Percentiles rank a stretch among this genome's conserved stretches.
phyloP scores from a whole-genome alignment of 30 jellyfish, hydroid and myxozoan species.

The Hydra vulgaris region DNA sequence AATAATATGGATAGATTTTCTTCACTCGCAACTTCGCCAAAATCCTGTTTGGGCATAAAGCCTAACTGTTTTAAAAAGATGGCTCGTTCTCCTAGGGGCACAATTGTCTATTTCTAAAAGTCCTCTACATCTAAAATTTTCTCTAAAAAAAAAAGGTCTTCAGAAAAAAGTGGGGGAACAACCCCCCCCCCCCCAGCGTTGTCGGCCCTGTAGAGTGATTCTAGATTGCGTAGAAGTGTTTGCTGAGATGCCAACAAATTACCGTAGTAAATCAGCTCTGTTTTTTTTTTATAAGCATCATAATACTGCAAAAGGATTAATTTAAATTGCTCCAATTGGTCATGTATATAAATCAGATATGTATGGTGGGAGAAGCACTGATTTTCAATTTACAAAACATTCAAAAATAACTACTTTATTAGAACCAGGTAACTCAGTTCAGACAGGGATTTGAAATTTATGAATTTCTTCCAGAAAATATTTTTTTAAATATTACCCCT shows the following conservation, averaged over 20 bases:
- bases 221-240: slow-evolving; percentile 53
- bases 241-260: slow-evolving; percentile 43
- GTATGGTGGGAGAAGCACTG: slow-evolving; percentile 76
- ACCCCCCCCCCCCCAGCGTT: too few species aligned
- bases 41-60: too few species aligned
- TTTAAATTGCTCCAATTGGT: slow-evolving; percentile 55
- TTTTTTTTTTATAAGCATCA: slow-evolving; percentile 68
- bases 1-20: too few species aligned
- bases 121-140: too few species aligned
- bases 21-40: too few species aligned
- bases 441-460: background rate
- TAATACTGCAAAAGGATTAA: slow-evolving; percentile 36
- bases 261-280: slow-evolving; percentile 14
- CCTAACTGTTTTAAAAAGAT: slow-evolving; percentile 40
- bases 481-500: too few species aligned
- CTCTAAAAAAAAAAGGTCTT: too few species aligned
- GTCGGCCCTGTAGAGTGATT: too few species aligned
- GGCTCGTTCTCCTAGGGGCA: slow-evolving; percentile 34
- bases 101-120: too few species aligned
- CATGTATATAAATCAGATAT: slow-evolving; percentile 40
- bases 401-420: background rate
- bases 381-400: too few species aligned
- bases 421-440: background rate
- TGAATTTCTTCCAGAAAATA: background rate
- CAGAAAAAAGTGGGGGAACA: too few species aligned